Conservation (phyloP, 2,888 invertebrate genomes). For the Galerucella pusilla region DNA sequence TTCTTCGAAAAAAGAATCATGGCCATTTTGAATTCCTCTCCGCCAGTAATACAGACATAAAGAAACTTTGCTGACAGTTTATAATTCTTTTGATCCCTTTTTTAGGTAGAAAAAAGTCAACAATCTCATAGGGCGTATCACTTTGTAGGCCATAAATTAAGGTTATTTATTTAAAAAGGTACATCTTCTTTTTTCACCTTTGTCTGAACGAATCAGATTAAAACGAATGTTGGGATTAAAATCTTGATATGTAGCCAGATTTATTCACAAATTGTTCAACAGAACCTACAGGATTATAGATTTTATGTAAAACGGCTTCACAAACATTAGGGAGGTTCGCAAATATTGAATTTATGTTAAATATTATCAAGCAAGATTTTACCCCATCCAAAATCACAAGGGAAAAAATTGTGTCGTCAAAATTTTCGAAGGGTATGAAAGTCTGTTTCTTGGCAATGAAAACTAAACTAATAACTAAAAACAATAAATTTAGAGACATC, state of each 20-base stretch:
- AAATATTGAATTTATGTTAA: no score
- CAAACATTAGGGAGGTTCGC: no score
- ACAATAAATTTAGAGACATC: no score
- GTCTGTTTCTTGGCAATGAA: no score
- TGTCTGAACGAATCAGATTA: conserved; percentile 45
- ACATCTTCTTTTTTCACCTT: conserved; percentile 36
- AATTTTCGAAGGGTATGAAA: no score
- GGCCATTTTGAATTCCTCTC: conserved; percentile 37
- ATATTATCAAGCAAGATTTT: no score
- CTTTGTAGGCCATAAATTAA: conserved; percentile 43
- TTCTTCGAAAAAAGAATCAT: conserved; percentile 3
- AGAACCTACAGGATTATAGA: neutral
- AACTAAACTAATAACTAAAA: no score
- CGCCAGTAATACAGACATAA: conserved; percentile 36
- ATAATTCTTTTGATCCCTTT: conserved; percentile 43
- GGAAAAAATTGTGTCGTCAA: no score
- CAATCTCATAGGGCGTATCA: conserved; percentile 51
- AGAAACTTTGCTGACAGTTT: conserved; percentile 39
- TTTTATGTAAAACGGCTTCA: no score
- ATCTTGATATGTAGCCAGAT: conserved; percentile 29
- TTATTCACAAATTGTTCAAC: neutral
- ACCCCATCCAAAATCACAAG: no score
- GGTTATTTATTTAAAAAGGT: conserved; percentile 42
- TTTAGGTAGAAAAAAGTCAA: conserved; percentile 44
- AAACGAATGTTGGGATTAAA: conserved; percentile 25